A percentile compares a stretch with the other conserved stretches of the same genome.
Conservation (phyloP, 2,888 invertebrate genomes). For the Ischnus inquisitorius region DNA sequence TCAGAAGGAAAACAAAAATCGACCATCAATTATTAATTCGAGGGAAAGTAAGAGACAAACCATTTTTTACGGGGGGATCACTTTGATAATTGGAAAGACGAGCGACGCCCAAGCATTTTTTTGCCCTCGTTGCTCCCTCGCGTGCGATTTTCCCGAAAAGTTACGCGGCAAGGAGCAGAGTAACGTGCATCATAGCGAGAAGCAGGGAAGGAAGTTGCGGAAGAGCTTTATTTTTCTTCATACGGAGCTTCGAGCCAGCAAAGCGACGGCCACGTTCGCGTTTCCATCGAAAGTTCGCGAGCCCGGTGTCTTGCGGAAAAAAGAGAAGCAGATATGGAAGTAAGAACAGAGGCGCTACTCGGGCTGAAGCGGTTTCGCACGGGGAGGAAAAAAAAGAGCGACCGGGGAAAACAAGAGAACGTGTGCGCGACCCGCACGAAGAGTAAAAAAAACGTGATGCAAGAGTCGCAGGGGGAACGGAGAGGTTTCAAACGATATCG, state of each 20-base stretch:
- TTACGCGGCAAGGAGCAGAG: background rate
- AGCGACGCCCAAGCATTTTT: background rate
- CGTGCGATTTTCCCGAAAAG: background rate
- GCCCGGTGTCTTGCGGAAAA: slow-evolving; percentile 39
- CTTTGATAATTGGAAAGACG: background rate
- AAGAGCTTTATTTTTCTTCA: slow-evolving; percentile 10
- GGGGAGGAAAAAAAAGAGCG: slow-evolving; percentile 30
- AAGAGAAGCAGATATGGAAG: slow-evolving; percentile 19
- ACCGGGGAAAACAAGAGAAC: slow-evolving; percentile 65
- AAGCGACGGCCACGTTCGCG: slow-evolving; percentile 24
- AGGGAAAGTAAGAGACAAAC: background rate
- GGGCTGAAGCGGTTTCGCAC: slow-evolving; percentile 28
- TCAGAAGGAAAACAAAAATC: background rate
- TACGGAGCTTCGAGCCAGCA: background rate
- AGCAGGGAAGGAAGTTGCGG: background rate
- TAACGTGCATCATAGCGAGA: background rate
- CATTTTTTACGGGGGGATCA: background rate
- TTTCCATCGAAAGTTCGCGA: slow-evolving; percentile 15
- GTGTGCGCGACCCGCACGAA: slow-evolving; percentile 36
- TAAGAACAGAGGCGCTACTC: background rate
- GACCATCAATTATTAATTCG: slow-evolving; percentile 47
- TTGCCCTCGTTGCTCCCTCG: background rate
- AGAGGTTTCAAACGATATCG: slow-evolving; percentile 66
- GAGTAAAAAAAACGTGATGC: slow-evolving; percentile 46
- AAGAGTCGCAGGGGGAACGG: slow-evolving; percentile 8